phyloP scores from a whole-genome alignment of 2,888 invertebrate genomes.

The Tenthredo amoena region DNA sequence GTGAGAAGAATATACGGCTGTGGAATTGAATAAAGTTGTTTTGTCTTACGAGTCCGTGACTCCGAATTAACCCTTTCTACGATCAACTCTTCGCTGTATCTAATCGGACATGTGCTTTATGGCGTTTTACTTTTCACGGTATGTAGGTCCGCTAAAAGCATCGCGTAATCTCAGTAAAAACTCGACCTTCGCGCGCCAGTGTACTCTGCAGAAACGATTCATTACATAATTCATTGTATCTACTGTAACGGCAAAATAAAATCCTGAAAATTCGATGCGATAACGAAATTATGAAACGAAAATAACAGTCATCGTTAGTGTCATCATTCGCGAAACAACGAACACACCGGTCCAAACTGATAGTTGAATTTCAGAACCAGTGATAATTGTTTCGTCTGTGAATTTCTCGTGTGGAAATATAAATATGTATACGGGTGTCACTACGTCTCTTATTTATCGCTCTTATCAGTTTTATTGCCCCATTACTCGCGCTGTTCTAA shows the following conservation, averaged over 20 bases:
- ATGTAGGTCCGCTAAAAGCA: not conserved
- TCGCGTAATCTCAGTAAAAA: conserved; percentile 8
- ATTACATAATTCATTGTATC: not conserved
- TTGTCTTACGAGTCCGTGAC: conserved; percentile 41
- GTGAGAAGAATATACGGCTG: not conserved
- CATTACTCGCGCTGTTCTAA: not conserved
- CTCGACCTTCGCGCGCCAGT: not conserved
- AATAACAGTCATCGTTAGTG: too few relatives aligned
- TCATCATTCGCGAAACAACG: too few relatives aligned
- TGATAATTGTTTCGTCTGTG: not conserved
- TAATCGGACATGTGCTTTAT: conserved; percentile 39
- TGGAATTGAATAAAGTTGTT: conserved; percentile 34
- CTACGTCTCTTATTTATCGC: not conserved
- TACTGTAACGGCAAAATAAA: not conserved
- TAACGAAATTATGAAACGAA: not conserved
- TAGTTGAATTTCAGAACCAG: not conserved
- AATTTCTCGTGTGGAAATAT: not conserved
- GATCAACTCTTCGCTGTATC: conserved; percentile 34
- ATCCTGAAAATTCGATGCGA: not conserved
- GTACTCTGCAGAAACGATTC: not conserved
- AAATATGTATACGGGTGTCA: not conserved
- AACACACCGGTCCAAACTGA: not conserved
- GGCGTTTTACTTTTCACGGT: not conserved
- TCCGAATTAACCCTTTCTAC: conserved; percentile 44
- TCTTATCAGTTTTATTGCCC: not conserved